Base-by-base conservation (phyloP, 2,113 vertebrate genomes). In the Pomatorhinus ruficollis region DNA sequence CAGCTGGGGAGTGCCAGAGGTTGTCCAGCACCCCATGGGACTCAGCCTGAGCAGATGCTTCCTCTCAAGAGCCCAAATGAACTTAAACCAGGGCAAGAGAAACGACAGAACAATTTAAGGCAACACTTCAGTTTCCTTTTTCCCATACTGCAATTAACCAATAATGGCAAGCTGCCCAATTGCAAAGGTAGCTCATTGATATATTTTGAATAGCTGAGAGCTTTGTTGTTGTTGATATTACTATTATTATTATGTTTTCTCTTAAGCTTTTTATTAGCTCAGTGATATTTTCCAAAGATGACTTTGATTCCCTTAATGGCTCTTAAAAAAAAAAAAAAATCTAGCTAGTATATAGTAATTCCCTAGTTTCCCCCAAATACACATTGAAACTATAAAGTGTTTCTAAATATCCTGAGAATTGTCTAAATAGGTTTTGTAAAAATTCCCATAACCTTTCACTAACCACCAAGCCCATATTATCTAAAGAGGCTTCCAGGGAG, bases 401-500 rank as follows among this genome's bases (percentile, higher is more conserved):
- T 94, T 90, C 89, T 64, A 92, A 85, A 94, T 70, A 81, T 66
- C 89, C 85, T 68, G 40, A 84, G 60, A 81, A 47, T 79, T 83
- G 44, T 91, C 49, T 47, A 44, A 83, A 71, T 60, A 21, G 72
- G 42, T 91, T 78, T 79, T 69, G 3, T 40, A 63, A 70, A 70
- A 87, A 84, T 92, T 92, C 75, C 37, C 39, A 16, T 71, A 95
- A 93, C 92, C 80, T 92, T 95, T 86, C 66, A 71, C 63, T 87
- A 92, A 90, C 90, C 94, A 97, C 83, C 87, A 83, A 87, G 72
- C 57, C 72, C 53, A 5, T 93, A 92, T 94, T 96, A 95, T 93
- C 92, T 92, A 92, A 96, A 95, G 80, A 95, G 92, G 91, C 78
- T 97, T 93, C 47, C 18, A 93, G 94, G 93, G 80, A 91, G 85